Evolutionary conservation across 2,113 vertebrate species (phyloP).

Genomic region (Oncorhynchus clarkii): DNA sequence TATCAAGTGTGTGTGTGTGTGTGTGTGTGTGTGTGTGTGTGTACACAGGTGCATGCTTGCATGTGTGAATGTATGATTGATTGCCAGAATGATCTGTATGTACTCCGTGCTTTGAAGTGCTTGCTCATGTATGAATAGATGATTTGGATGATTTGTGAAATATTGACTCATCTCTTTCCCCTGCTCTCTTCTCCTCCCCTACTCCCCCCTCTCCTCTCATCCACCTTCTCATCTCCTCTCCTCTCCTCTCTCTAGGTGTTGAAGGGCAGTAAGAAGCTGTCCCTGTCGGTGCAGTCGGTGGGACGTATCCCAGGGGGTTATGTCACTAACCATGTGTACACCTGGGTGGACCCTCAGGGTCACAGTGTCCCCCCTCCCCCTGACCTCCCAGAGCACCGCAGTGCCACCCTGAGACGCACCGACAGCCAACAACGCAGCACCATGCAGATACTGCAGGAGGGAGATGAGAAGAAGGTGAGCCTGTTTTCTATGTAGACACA

Average conservation of each 20-base stretch:
- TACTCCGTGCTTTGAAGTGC: not conserved
- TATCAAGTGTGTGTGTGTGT: not conserved
- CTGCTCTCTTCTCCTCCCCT: too few relatives aligned
- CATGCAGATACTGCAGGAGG: conserved; percentile 89
- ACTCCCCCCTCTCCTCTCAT: too few relatives aligned
- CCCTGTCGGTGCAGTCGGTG: conserved; percentile 85
- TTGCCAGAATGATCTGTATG: not conserved
- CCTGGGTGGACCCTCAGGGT: conserved; percentile 95
- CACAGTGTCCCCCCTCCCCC: conserved; percentile 86
- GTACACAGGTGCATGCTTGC: not conserved
- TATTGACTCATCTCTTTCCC: not conserved
- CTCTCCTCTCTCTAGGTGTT: conserved; percentile 76
- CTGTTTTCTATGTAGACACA: not conserved
- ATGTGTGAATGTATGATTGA: not conserved
- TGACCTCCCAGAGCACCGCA: conserved; percentile 78
- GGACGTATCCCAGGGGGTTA: conserved; percentile 93
- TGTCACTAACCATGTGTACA: conserved; percentile 96
- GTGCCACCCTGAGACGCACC: conserved; percentile 71
- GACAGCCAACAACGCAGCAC: conserved; percentile 85
- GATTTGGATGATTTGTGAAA: not conserved
- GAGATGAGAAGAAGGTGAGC: conserved; percentile 95
- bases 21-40: too few relatives aligned
- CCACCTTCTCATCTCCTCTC: not conserved
- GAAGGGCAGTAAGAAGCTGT: conserved; percentile 95
- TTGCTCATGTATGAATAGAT: not conserved